A percentile compares a stretch with the other conserved stretches of the same genome.
phyloP scores from a whole-genome alignment of 2,113 vertebrate genomes.

The Natator depressus region DNA sequence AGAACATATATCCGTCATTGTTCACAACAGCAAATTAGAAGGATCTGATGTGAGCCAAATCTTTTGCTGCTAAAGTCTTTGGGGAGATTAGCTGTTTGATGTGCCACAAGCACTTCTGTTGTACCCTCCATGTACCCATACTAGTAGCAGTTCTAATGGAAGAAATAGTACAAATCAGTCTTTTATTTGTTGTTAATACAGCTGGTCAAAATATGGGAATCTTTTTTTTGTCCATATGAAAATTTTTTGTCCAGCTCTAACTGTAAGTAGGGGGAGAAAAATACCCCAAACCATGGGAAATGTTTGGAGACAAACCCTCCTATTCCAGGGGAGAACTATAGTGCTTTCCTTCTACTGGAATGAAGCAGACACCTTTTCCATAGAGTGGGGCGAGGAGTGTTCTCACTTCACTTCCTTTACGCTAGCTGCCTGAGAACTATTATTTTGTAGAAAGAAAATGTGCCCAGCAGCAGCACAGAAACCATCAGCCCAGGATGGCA shows the following conservation, averaged over 20 bases:
- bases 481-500: neutral
- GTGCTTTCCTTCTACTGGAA: neutral
- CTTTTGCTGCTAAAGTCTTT: neutral
- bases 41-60: accelerated
- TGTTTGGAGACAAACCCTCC: neutral
- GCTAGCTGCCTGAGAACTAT: neutral
- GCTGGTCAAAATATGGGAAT: neutral
- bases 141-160: neutral
- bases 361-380: neutral
- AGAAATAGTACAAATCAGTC: too few relatives aligned
- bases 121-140: neutral
- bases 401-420: neutral
- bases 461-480: neutral
- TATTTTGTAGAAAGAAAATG: neutral
- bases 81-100: neutral
- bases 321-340: neutral
- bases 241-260: neutral
- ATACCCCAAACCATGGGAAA: neutral
- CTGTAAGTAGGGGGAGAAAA: neutral
- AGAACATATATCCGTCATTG: neutral
- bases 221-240: neutral
- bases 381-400: neutral
- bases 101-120: neutral
- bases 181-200: neutral
- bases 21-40: neutral